These are phyloP conservation scores for Pterophyllum scalare DNA, from an alignment of 2,113 vertebrate species.

Conservation along the genomic window DNA sequence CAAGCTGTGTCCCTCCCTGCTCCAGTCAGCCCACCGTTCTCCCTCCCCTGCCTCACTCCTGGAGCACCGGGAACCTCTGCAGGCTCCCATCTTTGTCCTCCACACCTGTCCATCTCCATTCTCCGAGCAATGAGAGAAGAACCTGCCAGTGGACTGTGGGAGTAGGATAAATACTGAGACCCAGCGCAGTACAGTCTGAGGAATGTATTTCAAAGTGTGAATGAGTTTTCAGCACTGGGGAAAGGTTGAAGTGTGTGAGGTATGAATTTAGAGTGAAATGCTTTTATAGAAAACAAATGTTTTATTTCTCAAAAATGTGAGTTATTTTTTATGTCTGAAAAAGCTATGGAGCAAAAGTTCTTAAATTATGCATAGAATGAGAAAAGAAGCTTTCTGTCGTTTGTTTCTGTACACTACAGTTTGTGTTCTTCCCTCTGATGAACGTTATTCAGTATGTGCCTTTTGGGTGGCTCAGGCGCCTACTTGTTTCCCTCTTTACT, in stretches of 20 bases:
- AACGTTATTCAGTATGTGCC: conserved; percentile 30
- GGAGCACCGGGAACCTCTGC: conserved; percentile 77
- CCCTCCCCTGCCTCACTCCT: conserved; percentile 72
- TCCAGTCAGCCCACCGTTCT: neutral
- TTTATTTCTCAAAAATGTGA: neutral
- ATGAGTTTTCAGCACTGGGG: neutral
- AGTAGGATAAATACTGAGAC: conserved; percentile 49
- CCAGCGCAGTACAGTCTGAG: conserved; percentile 1
- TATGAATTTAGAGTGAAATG: neutral
- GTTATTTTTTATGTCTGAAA: conserved; percentile 9
- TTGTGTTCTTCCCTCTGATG: neutral
- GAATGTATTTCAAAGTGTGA: conserved; percentile 46
- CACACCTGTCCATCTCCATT: conserved; percentile 27
- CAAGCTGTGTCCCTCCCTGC: neutral
- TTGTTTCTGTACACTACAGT: neutral
- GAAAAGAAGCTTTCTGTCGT: neutral
- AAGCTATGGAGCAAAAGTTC: neutral
- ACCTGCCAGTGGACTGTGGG: conserved; percentile 76
- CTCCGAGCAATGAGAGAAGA: conserved; percentile 13
- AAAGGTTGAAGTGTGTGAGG: conserved; percentile 12
- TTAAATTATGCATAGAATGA: neutral
- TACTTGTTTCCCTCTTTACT: neutral
- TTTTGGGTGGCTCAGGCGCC: conserved; percentile 5
- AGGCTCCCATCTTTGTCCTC: neutral
- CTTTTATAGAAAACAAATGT: conserved; percentile 31